These are phyloP conservation scores for Augiades crinisus DNA, from an alignment of 2,888 invertebrate genomes.

Conservation along the genomic window DNA sequence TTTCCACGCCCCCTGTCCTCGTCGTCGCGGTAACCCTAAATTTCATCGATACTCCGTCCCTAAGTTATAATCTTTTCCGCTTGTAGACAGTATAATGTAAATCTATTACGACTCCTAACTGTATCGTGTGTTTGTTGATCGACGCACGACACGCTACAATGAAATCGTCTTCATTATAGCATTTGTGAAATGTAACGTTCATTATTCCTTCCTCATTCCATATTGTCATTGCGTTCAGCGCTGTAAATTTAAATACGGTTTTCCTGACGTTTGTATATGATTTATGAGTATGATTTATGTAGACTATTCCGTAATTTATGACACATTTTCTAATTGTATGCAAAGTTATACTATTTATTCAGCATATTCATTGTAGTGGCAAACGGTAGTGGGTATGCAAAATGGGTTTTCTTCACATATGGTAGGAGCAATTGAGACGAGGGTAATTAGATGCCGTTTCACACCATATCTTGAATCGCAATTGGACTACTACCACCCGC, in stretches of 20 bases:
- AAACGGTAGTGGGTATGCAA: no score
- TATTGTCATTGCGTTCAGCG: constrained; percentile 19
- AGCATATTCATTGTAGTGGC: background rate
- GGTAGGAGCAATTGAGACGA: no score
- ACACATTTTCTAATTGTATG: background rate
- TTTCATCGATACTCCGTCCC: constrained; percentile 43
- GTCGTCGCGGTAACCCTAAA: constrained; percentile 47
- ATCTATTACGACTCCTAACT: constrained; percentile 50
- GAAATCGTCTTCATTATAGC: constrained; percentile 33
- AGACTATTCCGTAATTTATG: background rate
- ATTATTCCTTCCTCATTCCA: constrained; percentile 31
- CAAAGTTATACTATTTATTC: background rate
- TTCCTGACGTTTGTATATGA: constrained; percentile 20
- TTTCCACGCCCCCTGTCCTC: constrained; percentile 31
- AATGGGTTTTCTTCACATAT: no score
- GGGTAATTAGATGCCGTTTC: no score
- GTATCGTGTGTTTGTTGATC: constrained; percentile 37
- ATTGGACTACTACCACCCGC: no score
- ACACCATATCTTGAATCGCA: no score
- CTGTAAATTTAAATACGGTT: constrained; percentile 13
- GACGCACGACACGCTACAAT: constrained; percentile 37
- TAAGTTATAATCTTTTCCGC: constrained; percentile 57
- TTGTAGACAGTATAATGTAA: constrained; percentile 48
- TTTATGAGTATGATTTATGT: constrained; percentile 17
- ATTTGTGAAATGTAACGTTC: constrained; percentile 27